Base-by-base conservation (phyloP, 2,888 invertebrate species). In the Acleris laterana region DNA sequence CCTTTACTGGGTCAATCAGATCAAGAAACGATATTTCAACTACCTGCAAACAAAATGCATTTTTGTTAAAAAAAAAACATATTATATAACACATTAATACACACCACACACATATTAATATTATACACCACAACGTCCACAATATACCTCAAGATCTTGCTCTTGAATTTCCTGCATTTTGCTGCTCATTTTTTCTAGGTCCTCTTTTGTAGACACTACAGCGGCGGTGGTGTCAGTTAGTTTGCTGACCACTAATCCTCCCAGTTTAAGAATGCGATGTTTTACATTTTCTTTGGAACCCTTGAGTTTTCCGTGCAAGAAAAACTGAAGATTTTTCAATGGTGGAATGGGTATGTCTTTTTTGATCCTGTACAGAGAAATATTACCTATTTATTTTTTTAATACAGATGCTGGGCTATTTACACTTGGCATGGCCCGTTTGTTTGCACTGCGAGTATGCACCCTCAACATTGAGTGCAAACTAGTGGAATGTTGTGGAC, bases 321-420 rank as follows among this genome's bases (percentile, higher is more conserved):
- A 95, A 86, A 99, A 97, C 77, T 96, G 95, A 85, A 98, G 94
- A 69, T 96, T 95, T 74, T 96, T 96, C 20, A 98, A 83, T 1
- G 97, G 95, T 2, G 95, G 95, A 7, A 93, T 84, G n/a, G 94
- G 94, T 22, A 95, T 88, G 71, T 95, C 93, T 55, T 96, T 93
- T 83, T 95, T 95, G 0, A 96, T 94, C 1, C 96, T 94, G 71
- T 25, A 22, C 48, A 22, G 49, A 38, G 38, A 38, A 38, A 13
- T 13, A 38, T 38, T n/a, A n/a, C n/a, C n/a, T n/a, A n/a, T n/a
- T n/a, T n/a, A n/a, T n/a, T n/a, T n/a, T n/a, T n/a, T n/a, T n/a
- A n/a, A n/a, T n/a, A n/a, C 25, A 25, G 25, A 25, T 0, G 25
- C 5, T 25, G 25, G 25, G 25, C 25, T 25, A 25, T 25, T 25